Base-by-base conservation (phyloP, 1,140 invertebrate species). In the Drosophila dunni region DNA sequence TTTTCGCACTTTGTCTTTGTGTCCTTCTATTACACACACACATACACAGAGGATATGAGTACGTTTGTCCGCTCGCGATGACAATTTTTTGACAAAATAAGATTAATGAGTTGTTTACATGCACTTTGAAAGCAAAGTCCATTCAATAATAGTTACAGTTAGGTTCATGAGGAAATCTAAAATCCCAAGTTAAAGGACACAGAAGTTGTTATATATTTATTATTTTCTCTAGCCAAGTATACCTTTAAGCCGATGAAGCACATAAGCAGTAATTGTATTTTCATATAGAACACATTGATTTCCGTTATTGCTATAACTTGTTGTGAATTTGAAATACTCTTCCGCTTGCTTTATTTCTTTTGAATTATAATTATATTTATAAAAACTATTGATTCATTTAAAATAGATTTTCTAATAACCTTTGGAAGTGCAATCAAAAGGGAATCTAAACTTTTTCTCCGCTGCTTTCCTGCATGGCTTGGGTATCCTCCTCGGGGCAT, bases 71-170 rank as follows among this genome's bases (percentile, higher is more conserved):
- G 46, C 40, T 44, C 69, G 46, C 77, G 84, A 48, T 89, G 84
- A 89, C 84, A 88, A 70, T 80, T 89, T 82, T 88, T 89, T 84
- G 84, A 88, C 84, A 88, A 88, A 88, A 88, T 88, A 88, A 88
- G 84, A 88, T 88, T 89, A 88, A 88, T 89, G 80, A 88, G 76
- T 88, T 83, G 70, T 67, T 68, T 53, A 6, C 45, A 60, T 64
- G 58, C 51, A 20, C 42, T 64, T 13, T 33, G 7, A 24, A 0
- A 4, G 34, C 3, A 7, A 54, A 50, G 51, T 24, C 38, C 15
- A 36, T 11, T 36, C 10, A 13, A 17, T 40, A 51, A 6, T 10
- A 48, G 36, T 42, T 9, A 29, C 56, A 24, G 10, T 45, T 58
- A 11, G 45, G 38, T 33, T n/a, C n/a, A 13, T 6, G 44, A 29